phyloP scores from a whole-genome alignment of 2,113 vertebrate genomes.

The Pipa parva region DNA sequence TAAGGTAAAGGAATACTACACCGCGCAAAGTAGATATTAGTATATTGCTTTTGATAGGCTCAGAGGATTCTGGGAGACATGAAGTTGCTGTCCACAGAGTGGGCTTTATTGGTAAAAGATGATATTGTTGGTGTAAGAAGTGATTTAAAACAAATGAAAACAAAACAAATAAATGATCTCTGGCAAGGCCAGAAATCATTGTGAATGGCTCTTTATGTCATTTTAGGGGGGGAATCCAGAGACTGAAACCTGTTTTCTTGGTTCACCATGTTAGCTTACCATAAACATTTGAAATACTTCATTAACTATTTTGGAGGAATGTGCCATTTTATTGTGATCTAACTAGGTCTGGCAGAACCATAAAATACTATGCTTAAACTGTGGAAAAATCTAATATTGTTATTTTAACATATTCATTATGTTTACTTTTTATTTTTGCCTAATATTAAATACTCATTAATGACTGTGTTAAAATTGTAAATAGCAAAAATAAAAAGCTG shows the following conservation, averaged over 20 bases:
- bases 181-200: neutral
- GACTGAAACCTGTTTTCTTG: neutral
- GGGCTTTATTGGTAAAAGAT: neutral
- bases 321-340: neutral
- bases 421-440: no score
- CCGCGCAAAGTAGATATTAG: no score
- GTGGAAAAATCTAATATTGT: no score
- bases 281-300: neutral
- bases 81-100: neutral
- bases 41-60: no score
- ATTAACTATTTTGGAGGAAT: neutral
- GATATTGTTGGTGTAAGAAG: no score
- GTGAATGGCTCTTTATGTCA: neutral
- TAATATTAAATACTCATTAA: no score
- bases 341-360: neutral
- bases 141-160: no score
- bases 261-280: neutral
- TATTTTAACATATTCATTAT: no score
- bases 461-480: neutral
- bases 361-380: no score
- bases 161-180: no score
- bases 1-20: no score
- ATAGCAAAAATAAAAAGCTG: neutral
- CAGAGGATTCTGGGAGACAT: no score
- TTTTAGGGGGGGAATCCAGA: neutral